These are phyloP conservation scores for Siderastrea radians DNA, from an alignment of 92 coral and sea anemone genomes.

Conservation along the genomic window DNA sequence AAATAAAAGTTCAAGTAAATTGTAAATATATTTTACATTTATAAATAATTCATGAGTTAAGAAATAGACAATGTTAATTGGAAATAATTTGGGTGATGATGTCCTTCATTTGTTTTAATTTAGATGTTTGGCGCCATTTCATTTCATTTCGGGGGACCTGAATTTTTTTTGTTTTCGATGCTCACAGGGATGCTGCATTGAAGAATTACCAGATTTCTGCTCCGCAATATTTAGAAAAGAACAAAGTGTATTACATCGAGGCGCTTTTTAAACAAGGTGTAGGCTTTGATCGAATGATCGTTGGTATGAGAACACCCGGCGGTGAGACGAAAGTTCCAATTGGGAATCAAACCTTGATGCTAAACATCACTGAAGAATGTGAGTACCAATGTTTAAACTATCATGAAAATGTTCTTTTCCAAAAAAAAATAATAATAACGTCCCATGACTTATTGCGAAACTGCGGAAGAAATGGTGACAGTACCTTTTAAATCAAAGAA, in stretches of 20 bases:
- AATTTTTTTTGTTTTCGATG: background rate
- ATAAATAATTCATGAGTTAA: no score
- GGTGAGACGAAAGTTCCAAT: constrained; percentile 31
- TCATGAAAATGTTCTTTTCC: background rate
- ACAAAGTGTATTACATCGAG: constrained; percentile 72
- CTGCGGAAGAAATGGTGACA: no score
- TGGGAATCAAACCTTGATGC: constrained; percentile 20
- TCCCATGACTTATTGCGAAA: no score
- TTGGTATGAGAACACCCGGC: constrained; percentile 42
- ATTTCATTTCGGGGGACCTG: background rate
- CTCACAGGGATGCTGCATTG: constrained; percentile 2
- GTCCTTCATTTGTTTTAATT: no score
- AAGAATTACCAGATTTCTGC: constrained; percentile 18
- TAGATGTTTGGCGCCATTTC: no score
- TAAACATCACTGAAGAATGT: constrained; percentile 21
- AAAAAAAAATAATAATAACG: no score
- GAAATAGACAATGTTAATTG: no score
- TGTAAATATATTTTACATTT: no score
- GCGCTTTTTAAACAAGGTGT: constrained; percentile 36
- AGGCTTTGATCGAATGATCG: background rate
- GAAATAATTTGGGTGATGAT: no score
- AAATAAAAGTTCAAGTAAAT: no score
- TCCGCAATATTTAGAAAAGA: constrained; percentile 44
- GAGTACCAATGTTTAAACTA: background rate
- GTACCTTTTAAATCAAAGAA: no score